phyloP scores from a whole-genome alignment of 2,888 invertebrate species.

The Sinhomidia bicolor region DNA sequence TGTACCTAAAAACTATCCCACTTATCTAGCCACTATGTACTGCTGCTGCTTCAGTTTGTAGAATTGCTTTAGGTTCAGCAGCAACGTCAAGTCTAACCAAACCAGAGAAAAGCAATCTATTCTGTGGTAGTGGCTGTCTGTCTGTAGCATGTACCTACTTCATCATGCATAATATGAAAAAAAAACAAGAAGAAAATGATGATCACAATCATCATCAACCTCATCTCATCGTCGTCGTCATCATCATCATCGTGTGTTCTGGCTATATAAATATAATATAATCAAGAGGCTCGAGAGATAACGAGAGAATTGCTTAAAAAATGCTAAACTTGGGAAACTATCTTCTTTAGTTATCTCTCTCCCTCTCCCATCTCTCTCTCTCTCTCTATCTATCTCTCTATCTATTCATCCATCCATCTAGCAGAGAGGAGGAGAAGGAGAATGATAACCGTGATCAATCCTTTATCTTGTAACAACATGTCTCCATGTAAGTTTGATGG shows the following conservation, averaged over 20 bases:
- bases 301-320: neutral
- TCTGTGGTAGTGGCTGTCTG: no score
- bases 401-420: neutral
- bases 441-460: neutral
- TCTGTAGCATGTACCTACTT: no score
- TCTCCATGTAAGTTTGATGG: neutral
- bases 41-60: slow-evolving; percentile 45
- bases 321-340: slow-evolving; percentile 19
- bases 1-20: no score
- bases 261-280: slow-evolving; percentile 23
- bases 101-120: no score
- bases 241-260: neutral
- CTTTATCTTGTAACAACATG: neutral
- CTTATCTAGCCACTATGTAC: no score
- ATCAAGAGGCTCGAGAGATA: neutral
- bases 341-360: neutral
- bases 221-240: no score
- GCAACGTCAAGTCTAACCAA: slow-evolving; percentile 31
- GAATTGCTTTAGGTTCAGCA: slow-evolving; percentile 38
- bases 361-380: neutral
- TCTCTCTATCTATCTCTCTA: neutral
- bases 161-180: neutral
- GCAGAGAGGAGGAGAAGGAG: neutral
- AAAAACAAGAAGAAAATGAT: neutral
- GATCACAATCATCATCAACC: neutral